Evolutionary conservation across 2,888 invertebrate genomes (phyloP).

Genomic region (Anaspis maculata): DNA sequence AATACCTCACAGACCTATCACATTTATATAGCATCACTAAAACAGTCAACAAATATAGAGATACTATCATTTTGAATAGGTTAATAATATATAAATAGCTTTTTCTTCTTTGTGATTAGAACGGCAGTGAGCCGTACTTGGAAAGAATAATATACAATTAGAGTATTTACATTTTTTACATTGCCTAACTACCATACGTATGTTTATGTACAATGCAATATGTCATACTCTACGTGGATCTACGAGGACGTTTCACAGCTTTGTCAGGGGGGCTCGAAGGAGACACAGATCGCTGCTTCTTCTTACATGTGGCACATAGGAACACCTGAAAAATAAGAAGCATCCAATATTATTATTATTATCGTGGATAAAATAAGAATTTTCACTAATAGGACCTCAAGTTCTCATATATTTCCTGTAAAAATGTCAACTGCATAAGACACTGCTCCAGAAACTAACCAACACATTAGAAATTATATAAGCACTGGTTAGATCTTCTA

Average conservation of each 20-base stretch:
- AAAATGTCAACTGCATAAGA: too few species aligned
- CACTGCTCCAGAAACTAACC: too few species aligned
- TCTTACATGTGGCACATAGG: conserved; percentile 45
- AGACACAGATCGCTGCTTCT: conserved; percentile 28
- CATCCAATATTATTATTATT: too few species aligned
- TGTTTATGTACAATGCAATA: conserved; percentile 17
- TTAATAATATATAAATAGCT: conserved; percentile 6
- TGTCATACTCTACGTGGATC: conserved; percentile 27
- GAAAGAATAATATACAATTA: conserved; percentile 25
- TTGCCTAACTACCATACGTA: conserved; percentile 16
- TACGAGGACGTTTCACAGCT: conserved; percentile 31
- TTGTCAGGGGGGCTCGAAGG: conserved; percentile 29
- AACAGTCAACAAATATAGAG: conserved; percentile 29
- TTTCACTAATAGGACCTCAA: too few species aligned
- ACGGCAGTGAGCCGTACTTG: too few species aligned
- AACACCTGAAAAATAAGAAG: conserved; percentile 38
- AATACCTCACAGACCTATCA: conserved; percentile 22
- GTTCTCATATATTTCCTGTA: too few species aligned
- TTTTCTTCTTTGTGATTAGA: conserved; percentile 12
- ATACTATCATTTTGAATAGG: conserved; percentile 18
- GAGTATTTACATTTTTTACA: conserved; percentile 34
- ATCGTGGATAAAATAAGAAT: too few species aligned
- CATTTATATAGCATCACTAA: conserved; percentile 32
- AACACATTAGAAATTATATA: too few species aligned
- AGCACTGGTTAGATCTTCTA: too few species aligned